Evolutionary conservation across 1,140 invertebrate genomes (phyloP).

Genomic region (Rhysida immarginata): DNA sequence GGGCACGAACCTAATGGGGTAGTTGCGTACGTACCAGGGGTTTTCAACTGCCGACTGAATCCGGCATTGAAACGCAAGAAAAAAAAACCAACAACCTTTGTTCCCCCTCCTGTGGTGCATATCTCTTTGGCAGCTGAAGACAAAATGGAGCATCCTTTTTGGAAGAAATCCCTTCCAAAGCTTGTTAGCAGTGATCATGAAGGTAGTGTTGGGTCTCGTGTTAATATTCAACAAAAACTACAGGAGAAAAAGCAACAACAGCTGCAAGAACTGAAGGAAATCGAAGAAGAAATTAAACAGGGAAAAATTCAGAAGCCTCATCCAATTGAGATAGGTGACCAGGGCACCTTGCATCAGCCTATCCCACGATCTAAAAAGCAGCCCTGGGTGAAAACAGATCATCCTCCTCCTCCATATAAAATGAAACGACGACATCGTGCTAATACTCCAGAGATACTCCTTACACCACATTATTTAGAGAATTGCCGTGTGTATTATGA

Average conservation of each 20-base stretch:
- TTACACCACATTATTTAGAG: constrained; percentile 51
- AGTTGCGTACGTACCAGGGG: constrained; percentile 50
- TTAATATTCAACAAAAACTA: constrained; percentile 72
- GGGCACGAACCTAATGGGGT: constrained; percentile 14
- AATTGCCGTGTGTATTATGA: constrained; percentile 25
- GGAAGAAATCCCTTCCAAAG: constrained; percentile 52
- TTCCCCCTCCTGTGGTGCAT: constrained; percentile 47
- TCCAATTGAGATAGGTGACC: constrained; percentile 27
- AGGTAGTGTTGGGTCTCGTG: constrained; percentile 50
- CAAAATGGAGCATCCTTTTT: constrained; percentile 48
- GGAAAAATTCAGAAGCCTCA: constrained; percentile 48
- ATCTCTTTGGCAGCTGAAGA: constrained; percentile 20
- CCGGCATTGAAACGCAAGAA: constrained; percentile 62
- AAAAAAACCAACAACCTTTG: constrained; percentile 73
- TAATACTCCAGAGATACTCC: constrained; percentile 55
- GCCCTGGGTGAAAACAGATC: constrained; percentile 36
- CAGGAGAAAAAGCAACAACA: constrained; percentile 79
- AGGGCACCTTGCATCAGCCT: constrained; percentile 26
- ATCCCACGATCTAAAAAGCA: constrained; percentile 35
- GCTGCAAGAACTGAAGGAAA: constrained; percentile 51
- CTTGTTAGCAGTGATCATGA: constrained; percentile 48
- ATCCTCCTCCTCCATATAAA: constrained; percentile 28
- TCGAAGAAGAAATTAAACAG: constrained; percentile 61
- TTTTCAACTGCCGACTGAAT: constrained; percentile 78
- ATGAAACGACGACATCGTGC: constrained; percentile 32